Base-by-base conservation (phyloP, 2,797 vertebrate species). In the Sebastes vulpes region DNA sequence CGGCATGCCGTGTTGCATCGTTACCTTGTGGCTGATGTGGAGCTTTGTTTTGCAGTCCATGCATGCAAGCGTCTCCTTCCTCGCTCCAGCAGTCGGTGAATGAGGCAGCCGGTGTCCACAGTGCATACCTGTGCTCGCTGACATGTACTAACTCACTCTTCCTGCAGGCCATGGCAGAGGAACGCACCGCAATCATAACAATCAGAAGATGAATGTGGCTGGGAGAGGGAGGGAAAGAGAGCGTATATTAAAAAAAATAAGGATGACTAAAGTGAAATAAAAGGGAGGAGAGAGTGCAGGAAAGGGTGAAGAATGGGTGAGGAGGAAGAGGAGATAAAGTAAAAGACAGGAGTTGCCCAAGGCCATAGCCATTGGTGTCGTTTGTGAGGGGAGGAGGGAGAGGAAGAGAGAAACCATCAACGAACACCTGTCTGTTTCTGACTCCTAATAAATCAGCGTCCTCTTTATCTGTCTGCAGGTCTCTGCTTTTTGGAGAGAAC, bases 101-200 rank as follows among this genome's bases (percentile, higher is more conserved):
- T n/a, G 54, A 89, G 79, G 23, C 86, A 85, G 88, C 69, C 57
- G 59, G 64, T 89, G 94, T 94, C 93, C 93, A 92, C 80, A 21
- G 88, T n/a, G 86, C 96, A 96, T 96, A 95, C 92, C 90, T 95
- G 87, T 88, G 80, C 83, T 79, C 42, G 11, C 86, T 89, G 92
- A 96, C 96, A 95, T 94, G 96, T 96, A 96, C 91, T 91, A 95
- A 96, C 95, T 93, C 90, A 94, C 93, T 94, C 93, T 91, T 95
- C 94, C 94, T 95, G 91, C 94, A 95, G 94, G 96, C 95, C 84
- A 94, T 83, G 84, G 85, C 72, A 72, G 77, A 94, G 87, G 93
- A 95, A 94, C 94, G 89, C 86, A 42, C 86, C 69, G 90, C 90
- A 94, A 90, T 95, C 92, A 93, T 84, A 94, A 94, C 93, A 93